Evolutionary conservation across 1,140 invertebrate genomes (phyloP).

Genomic region (Papilio polyxenes): DNA sequence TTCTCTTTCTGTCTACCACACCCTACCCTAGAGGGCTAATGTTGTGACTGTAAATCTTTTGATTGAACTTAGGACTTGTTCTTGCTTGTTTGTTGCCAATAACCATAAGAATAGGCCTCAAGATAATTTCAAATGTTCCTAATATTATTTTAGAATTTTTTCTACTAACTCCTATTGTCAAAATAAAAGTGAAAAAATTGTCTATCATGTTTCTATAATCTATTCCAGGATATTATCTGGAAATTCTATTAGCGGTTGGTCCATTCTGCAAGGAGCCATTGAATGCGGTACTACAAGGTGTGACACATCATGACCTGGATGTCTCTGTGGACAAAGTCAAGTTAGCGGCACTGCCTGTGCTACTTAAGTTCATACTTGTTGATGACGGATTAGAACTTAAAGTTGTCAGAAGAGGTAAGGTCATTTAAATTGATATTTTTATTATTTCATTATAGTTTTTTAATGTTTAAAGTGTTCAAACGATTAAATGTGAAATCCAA

Average conservation of each 20-base stretch:
- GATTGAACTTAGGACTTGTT: too few species aligned
- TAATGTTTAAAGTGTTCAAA: too few species aligned
- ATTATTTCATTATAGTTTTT: too few species aligned
- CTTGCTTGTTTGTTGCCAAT: too few species aligned
- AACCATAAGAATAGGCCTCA: too few species aligned
- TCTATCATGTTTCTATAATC: conserved; percentile 14
- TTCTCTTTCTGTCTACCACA: too few species aligned
- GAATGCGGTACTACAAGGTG: conserved; percentile 89
- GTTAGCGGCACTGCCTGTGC: conserved; percentile 87
- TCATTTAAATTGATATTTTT: conserved; percentile 20
- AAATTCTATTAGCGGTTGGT: conserved; percentile 92
- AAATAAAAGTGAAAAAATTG: not conserved
- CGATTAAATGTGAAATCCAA: too few species aligned
- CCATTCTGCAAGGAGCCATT: conserved; percentile 97
- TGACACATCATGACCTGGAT: conserved; percentile 93
- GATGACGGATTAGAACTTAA: conserved; percentile 94
- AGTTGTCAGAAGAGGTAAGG: conserved; percentile 90
- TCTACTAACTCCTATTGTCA: not conserved
- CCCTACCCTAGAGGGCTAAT: too few species aligned
- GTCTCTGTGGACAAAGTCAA: conserved; percentile 94
- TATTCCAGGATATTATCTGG: conserved; percentile 91
- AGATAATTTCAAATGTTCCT: too few species aligned
- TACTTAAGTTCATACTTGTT: conserved; percentile 92
- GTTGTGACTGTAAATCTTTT: too few species aligned
- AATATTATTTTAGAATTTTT: too few species aligned